Base-by-base conservation (phyloP, 2,113 vertebrate genomes). In the Thamnophis sirtalis region DNA sequence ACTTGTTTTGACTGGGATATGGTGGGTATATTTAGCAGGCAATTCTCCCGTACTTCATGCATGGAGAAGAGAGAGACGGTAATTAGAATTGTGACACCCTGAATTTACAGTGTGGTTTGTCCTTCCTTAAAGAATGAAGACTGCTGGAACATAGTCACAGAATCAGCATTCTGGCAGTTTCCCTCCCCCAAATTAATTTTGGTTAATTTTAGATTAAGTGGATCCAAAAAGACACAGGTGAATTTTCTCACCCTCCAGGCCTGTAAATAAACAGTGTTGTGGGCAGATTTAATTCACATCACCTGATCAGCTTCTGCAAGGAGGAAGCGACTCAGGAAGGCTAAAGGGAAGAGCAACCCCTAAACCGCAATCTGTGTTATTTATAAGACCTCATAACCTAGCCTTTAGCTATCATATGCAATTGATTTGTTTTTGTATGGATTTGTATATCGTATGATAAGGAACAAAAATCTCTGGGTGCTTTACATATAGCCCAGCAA, bases 1-100 rank as follows among this genome's bases (percentile, higher is more conserved):
- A 95, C 90, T 94, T 95, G 94, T 93, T 96, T 94, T 93, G 95
- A 93, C 90, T 95, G 92, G 90, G 93, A 58, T 86, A 89, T 0
- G 19, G 89, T 80, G 87, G 95, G 92, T 91, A 90, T 94, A 88
- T 92, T 94, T 90, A 91, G 88, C 92, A 90, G 91, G 93, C 88
- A 95, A 73, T 88, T 92, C 92, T 93, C 94, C 68, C 92, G 93
- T 94, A 93, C 95, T 26, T 96, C 93, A 0, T 93, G 50, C 55
- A 87, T 17, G 5, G 91, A 60, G 91, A 93, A 93, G 85, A 94
- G 19, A 0, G 0, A 94, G 87, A 9, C 3, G 2, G 21, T 92
- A 94, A 91, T 60, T 93, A 0, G 13, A 53, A 56, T 28, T 85
- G 5, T 84, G 92, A 86, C 73, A 2, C 90, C 95, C 73, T 94